Evolutionary conservation across 2,888 invertebrate species (phyloP).

Genomic region (Aplocera efformata): DNA sequence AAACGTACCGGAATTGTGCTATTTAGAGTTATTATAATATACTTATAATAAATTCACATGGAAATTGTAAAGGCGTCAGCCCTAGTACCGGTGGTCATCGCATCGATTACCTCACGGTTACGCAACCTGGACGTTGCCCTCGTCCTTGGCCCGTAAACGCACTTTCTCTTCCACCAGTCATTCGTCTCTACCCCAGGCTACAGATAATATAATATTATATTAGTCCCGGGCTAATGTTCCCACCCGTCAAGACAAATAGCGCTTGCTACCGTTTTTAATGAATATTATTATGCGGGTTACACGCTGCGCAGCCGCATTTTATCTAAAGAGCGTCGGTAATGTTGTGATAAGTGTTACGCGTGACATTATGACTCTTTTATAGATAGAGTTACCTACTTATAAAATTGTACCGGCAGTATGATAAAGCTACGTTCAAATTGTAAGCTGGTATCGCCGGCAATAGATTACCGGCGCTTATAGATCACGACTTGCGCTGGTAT

Average conservation of each 20-base stretch:
- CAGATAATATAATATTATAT: too few relatives aligned
- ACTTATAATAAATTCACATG: too few relatives aligned
- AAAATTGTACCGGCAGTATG: too few relatives aligned
- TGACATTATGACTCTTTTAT: too few relatives aligned
- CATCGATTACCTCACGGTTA: constrained; percentile 57
- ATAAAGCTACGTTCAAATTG: too few relatives aligned
- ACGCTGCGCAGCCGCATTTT: not conserved
- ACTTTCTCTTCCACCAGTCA: constrained; percentile 66
- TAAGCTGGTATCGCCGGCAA: too few relatives aligned
- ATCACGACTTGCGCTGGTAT: too few relatives aligned
- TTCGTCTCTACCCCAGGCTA: constrained; percentile 34
- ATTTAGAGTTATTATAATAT: too few relatives aligned
- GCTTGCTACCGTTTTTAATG: constrained; percentile 17
- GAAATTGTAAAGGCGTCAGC: constrained; percentile 15
- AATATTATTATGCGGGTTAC: constrained; percentile 8
- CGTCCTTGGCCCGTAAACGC: constrained; percentile 68
- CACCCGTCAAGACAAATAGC: constrained; percentile 29
- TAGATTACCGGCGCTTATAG: too few relatives aligned
- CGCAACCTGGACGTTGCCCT: constrained; percentile 62
- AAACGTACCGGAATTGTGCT: too few relatives aligned
- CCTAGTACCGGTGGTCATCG: constrained; percentile 28
- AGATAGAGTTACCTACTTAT: too few relatives aligned
- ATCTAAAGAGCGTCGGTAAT: not conserved
- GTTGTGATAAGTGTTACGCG: too few relatives aligned
- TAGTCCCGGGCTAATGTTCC: constrained; percentile 9